phyloP scores from a whole-genome alignment of 2,888 invertebrate species.

The Matsumyia berberina region DNA sequence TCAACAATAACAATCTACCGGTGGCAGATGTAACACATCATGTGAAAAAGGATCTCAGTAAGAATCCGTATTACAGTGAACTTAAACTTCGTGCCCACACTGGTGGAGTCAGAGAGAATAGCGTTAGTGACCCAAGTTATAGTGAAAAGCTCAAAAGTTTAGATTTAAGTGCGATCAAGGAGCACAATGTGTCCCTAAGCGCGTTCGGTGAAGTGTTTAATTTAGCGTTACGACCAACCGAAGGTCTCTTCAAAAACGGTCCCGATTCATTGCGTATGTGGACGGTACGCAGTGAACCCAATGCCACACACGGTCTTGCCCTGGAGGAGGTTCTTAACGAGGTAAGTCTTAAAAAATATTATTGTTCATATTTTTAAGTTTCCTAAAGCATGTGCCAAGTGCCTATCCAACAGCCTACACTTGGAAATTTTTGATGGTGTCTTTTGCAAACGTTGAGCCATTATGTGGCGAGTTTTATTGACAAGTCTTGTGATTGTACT shows the following conservation, averaged over 20 bases:
- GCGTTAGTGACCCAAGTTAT: conserved; percentile 77
- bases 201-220: conserved; percentile 92
- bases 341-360: conserved; percentile 79
- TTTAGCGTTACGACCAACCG: conserved; percentile 90
- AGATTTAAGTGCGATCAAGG: conserved; percentile 80
- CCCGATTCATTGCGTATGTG: conserved; percentile 89
- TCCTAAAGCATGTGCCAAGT: conserved; percentile 9
- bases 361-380: conserved; percentile 29
- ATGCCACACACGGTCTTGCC: conserved; percentile 91
- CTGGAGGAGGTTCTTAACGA: conserved; percentile 89
- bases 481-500: conserved; percentile 29
- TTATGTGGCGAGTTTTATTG: conserved; percentile 46
- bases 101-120: conserved; percentile 74
- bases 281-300: conserved; percentile 91
- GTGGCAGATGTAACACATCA: conserved; percentile 81
- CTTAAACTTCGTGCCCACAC: conserved; percentile 79
- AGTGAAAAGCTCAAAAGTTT: conserved; percentile 77
- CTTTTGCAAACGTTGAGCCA: conserved; percentile 10
- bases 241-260: conserved; percentile 91
- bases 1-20: conserved; percentile 84
- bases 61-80: conserved; percentile 83
- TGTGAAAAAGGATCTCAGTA: conserved; percentile 84
- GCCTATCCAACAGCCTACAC: conserved; percentile 55
- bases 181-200: conserved; percentile 89
- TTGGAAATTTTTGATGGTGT: conserved; percentile 30